A percentile compares a stretch with the other conserved stretches of the same genome.
These are phyloP conservation scores for Hydropsyche betteni DNA, from an alignment of 2,888 invertebrate genomes.

Conservation along the genomic window DNA sequence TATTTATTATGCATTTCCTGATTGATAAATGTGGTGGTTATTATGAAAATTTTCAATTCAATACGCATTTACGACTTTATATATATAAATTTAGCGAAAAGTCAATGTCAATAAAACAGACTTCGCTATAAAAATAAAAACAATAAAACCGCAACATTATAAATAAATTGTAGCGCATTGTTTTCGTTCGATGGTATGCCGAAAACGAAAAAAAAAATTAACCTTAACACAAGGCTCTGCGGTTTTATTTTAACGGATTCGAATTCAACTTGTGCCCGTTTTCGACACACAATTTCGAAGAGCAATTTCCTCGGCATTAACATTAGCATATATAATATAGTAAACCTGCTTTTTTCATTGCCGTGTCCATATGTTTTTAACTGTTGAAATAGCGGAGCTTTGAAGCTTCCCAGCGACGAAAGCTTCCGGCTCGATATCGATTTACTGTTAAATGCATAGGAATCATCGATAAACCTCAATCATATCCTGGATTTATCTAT, in stretches of 20 bases:
- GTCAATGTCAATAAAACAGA: constrained; percentile 5
- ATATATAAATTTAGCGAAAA: not conserved
- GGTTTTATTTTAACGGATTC: not conserved
- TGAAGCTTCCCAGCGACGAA: too few relatives aligned
- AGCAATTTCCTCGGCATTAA: constrained; percentile 21
- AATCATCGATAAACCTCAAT: not conserved
- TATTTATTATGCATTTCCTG: too few relatives aligned
- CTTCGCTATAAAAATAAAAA: not conserved
- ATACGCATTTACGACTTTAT: too few relatives aligned
- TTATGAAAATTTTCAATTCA: too few relatives aligned
- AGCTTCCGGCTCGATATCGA: too few relatives aligned
- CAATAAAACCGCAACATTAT: constrained; percentile 25
- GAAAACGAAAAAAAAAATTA: not conserved
- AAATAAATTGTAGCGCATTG: not conserved
- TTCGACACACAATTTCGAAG: not conserved
- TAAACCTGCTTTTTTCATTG: constrained; percentile 12
- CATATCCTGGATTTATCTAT: not conserved
- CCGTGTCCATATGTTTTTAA: not conserved
- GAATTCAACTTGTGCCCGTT: constrained; percentile 12
- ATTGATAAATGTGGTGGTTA: too few relatives aligned
- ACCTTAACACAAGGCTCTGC: too few relatives aligned
- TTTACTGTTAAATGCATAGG: not conserved
- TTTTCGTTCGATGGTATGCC: not conserved
- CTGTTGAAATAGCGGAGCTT: too few relatives aligned
- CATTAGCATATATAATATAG: not conserved